Evolutionary conservation across 2,113 vertebrate genomes (phyloP).

Genomic region (Nyctibius bracteatus): DNA sequence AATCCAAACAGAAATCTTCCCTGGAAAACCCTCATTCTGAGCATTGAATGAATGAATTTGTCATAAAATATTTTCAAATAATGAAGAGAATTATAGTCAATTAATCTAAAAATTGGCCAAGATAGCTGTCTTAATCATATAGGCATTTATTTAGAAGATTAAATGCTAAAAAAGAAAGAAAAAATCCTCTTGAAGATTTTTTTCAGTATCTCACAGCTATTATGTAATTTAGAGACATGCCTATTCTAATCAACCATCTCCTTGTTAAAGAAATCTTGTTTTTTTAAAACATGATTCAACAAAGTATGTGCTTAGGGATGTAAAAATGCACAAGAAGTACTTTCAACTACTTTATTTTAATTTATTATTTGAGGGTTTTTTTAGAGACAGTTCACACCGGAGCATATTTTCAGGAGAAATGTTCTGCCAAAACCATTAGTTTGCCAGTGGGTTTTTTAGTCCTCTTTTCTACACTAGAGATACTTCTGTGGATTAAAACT

Average conservation of each 20-base stretch:
- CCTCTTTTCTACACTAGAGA: neutral
- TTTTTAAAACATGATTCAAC: neutral
- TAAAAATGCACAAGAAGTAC: neutral
- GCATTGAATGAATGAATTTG: neutral
- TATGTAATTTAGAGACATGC: neutral
- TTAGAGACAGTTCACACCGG: neutral
- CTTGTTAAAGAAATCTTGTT: neutral
- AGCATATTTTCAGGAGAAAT: neutral
- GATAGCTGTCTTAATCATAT: neutral
- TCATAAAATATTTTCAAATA: neutral
- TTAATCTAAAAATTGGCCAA: neutral
- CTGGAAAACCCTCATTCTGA: neutral
- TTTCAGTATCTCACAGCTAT: neutral
- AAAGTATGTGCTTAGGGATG: neutral
- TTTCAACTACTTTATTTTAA: slow-evolving; percentile 2
- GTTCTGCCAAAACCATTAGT: slow-evolving; percentile 16
- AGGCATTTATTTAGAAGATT: neutral
- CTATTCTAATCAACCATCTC: neutral
- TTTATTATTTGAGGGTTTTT: neutral
- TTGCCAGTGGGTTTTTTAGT: neutral
- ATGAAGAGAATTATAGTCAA: neutral
- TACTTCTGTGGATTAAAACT: slow-evolving; percentile 1
- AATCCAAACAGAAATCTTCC: neutral
- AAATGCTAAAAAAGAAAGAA: neutral
- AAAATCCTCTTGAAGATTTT: neutral